Percentiles rank a stretch among this genome's conserved stretches.
Conservation (phyloP, 37 sponge, comb jelly and placozoan genomes). For the Mnemiopsis leidyi region DNA sequence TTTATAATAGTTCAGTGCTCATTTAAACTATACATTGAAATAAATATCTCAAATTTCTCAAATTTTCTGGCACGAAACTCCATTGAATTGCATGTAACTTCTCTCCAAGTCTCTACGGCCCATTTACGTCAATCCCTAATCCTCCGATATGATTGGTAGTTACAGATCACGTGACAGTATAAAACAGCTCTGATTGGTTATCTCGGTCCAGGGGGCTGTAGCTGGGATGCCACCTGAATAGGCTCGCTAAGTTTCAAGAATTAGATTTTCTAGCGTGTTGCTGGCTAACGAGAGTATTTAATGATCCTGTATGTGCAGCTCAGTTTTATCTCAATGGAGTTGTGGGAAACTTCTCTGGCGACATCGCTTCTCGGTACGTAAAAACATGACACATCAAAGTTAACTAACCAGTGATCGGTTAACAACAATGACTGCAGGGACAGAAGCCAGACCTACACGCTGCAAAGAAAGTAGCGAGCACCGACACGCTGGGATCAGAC, state of each 20-base stretch:
- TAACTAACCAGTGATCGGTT: background rate
- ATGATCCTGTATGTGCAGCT: too few species aligned
- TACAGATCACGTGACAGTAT: background rate
- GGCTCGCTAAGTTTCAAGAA: background rate
- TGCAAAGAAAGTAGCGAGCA: constrained; percentile 46
- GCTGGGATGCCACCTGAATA: background rate
- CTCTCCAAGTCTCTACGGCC: background rate
- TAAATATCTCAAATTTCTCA: background rate
- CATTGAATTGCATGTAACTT: background rate
- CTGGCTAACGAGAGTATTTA: background rate
- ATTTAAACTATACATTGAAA: too few species aligned
- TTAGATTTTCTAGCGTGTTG: background rate
- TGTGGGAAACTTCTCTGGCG: too few species aligned
- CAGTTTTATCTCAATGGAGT: too few species aligned
- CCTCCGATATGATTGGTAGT: background rate
- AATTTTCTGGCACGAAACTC: background rate
- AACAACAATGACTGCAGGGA: background rate
- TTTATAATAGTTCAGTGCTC: too few species aligned
- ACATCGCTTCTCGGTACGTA: too few species aligned
- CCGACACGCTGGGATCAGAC: constrained; percentile 54
- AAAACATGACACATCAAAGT: background rate
- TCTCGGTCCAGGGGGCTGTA: background rate
- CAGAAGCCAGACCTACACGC: background rate
- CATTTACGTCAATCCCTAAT: background rate
- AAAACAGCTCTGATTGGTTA: background rate